Percentiles rank a stretch among this genome's conserved stretches.
Conservation (phyloP, 2,113 vertebrate genomes). For the Genyomyrus donnyi region DNA sequence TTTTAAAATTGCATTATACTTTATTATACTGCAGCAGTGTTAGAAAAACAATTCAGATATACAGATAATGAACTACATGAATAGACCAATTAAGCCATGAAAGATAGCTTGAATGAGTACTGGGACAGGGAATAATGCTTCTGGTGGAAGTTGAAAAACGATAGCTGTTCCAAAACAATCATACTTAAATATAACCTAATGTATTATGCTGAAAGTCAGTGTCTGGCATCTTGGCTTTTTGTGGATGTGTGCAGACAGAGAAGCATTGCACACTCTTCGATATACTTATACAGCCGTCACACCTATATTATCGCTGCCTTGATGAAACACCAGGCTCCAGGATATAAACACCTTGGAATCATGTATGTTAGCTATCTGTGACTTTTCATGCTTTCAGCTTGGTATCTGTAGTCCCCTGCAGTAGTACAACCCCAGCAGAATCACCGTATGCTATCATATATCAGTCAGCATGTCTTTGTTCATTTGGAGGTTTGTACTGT, state of each 20-base stretch:
- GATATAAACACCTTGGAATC: not conserved
- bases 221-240: not conserved
- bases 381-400: not conserved
- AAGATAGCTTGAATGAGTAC: not conserved
- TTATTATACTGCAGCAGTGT: not conserved
- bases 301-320: not conserved
- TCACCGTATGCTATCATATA: not conserved
- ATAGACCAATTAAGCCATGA: not conserved
- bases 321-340: not conserved
- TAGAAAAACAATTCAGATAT: not conserved
- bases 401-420: not conserved
- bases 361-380: not conserved
- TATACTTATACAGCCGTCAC: not conserved
- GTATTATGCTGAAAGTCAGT: not conserved
- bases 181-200: not conserved
- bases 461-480: not conserved
- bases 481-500: not conserved
- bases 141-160: not conserved
- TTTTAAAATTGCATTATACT: not conserved
- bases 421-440: not conserved
- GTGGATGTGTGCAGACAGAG: not conserved
- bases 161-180: not conserved
- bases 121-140: not conserved
- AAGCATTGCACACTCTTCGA: not conserved
- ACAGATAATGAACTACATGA: not conserved